These are phyloP conservation scores for Bergia puertoricense DNA, from an alignment of 92 coral and sea anemone genomes.

Conservation along the genomic window DNA sequence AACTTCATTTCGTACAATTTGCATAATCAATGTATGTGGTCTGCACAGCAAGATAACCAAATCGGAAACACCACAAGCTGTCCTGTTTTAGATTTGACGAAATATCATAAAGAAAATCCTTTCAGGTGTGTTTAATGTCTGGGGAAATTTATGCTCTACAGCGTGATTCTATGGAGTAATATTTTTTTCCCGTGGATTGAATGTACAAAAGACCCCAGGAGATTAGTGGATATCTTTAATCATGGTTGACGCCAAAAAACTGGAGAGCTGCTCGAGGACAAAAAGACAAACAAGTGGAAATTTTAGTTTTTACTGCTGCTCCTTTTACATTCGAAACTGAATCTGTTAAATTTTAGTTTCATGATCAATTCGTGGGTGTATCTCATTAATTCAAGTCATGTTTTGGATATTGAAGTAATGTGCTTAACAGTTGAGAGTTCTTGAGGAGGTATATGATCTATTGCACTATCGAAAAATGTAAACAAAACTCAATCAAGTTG, in stretches of 20 bases:
- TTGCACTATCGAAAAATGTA: background rate
- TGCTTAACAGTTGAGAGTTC: background rate
- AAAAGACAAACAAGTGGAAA: background rate
- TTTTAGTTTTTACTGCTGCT: background rate
- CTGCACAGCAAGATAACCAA: background rate
- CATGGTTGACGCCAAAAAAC: background rate
- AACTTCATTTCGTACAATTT: background rate
- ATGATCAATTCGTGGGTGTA: background rate
- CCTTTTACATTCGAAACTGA: background rate
- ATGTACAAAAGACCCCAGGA: background rate
- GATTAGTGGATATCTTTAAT: background rate
- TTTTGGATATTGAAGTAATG: background rate
- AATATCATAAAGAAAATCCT: background rate
- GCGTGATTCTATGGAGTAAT: background rate
- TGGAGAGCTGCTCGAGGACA: background rate
- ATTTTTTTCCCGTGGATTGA: background rate
- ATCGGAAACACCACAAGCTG: background rate
- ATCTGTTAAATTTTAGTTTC: background rate
- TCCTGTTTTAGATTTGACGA: background rate
- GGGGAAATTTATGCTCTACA: background rate
- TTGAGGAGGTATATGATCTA: background rate
- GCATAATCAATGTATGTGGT: background rate
- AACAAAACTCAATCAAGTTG: conserved; percentile 10
- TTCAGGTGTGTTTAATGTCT: background rate
- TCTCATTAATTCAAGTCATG: background rate